Conservation (phyloP, 2,113 vertebrate species). For the Neogobius melanostomus region DNA sequence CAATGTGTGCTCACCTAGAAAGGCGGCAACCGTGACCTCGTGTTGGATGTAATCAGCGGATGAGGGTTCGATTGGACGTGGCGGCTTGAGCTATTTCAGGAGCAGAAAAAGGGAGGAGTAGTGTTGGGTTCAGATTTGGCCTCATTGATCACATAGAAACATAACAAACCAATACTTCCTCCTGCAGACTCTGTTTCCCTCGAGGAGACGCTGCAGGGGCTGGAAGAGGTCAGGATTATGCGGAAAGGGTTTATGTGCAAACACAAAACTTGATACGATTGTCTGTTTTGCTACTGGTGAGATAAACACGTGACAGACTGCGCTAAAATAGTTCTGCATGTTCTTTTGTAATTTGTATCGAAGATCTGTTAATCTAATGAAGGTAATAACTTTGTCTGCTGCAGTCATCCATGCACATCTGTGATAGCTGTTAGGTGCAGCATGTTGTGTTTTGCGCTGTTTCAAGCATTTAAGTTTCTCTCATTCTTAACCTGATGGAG, state of each 20-base stretch:
- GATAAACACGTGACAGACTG: neutral
- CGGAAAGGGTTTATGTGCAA: neutral
- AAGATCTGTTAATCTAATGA: neutral
- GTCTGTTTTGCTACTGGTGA: neutral
- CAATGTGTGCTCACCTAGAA: constrained; percentile 10
- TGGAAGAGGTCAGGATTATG: neutral
- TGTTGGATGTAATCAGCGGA: constrained; percentile 11
- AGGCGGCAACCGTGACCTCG: constrained; percentile 13
- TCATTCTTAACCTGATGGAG: no score
- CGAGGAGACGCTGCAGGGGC: neutral
- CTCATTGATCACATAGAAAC: constrained; percentile 14
- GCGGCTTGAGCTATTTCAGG: constrained; percentile 14
- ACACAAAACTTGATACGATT: neutral
- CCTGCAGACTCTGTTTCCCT: neutral
- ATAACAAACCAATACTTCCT: constrained; percentile 6
- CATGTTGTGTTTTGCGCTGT: neutral
- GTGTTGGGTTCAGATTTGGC: constrained; percentile 9
- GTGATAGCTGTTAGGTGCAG: neutral
- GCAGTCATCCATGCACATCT: neutral
- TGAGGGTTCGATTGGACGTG: constrained; percentile 19
- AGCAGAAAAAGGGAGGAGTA: constrained; percentile 5
- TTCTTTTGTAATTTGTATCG: neutral
- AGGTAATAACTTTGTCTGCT: neutral
- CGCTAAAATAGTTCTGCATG: neutral
- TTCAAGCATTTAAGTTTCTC: neutral